A percentile compares a stretch with the other conserved stretches of the same genome.
Evolutionary conservation across 37 sponge, comb jelly and placozoan species (phyloP).

Genomic region (Spongilla lacustris): DNA sequence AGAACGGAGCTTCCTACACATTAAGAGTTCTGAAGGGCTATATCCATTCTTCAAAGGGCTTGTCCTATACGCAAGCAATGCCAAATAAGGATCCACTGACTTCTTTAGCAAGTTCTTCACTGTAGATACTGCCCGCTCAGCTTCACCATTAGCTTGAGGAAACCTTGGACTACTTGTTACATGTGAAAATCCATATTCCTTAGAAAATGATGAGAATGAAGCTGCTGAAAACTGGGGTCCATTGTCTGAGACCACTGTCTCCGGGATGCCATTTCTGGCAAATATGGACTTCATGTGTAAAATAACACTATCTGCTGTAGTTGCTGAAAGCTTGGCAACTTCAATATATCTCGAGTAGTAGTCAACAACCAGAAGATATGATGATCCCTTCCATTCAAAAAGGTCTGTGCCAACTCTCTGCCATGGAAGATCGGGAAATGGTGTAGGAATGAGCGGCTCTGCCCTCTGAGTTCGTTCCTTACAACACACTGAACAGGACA

Average conservation of each 20-base stretch:
- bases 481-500: constrained; percentile 18
- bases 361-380: constrained; percentile 60
- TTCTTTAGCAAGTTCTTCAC: no score
- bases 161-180: constrained; percentile 48
- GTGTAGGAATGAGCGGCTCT: constrained; percentile 5
- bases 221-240: constrained; percentile 51
- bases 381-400: constrained; percentile 31
- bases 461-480: constrained; percentile 18
- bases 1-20: constrained; percentile 36
- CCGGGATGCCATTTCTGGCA: constrained; percentile 63
- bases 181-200: constrained; percentile 44
- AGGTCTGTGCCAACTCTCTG: constrained; percentile 56
- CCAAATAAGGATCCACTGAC: no score
- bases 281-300: constrained; percentile 12
- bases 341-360: constrained; percentile 69
- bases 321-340: constrained; percentile 30
- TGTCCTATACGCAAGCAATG: constrained; percentile 50
- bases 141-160: constrained; percentile 63
- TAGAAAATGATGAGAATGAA: constrained; percentile 31
- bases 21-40: constrained; percentile 57
- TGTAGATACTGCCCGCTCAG: no score
- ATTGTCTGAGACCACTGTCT: no score
- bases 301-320: constrained; percentile 7
- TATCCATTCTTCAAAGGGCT: constrained; percentile 63
- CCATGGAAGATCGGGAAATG: constrained; percentile 58